Conservation (phyloP, 2,888 invertebrate genomes). For the Oligia fasciuncula region DNA sequence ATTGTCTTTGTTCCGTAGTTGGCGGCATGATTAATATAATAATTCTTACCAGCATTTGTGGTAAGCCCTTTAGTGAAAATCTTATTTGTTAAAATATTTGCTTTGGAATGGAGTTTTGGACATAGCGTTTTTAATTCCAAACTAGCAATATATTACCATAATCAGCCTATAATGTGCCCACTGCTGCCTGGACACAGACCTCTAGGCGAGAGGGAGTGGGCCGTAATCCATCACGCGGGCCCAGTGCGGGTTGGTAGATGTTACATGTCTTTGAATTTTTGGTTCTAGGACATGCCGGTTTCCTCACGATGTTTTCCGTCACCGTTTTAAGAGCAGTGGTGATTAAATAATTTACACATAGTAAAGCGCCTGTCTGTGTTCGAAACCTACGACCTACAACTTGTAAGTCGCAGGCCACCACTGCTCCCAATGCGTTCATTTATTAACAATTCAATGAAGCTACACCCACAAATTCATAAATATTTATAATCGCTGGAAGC, state of each 20-base stretch:
- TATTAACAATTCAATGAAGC: neutral
- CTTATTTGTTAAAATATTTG: slow-evolving; percentile 7
- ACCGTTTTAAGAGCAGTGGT: neutral
- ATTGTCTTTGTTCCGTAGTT: slow-evolving; percentile 56
- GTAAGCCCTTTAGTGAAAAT: slow-evolving; percentile 27
- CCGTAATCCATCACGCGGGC: neutral
- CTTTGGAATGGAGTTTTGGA: neutral
- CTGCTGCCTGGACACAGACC: neutral
- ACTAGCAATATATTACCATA: neutral
- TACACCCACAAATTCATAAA: neutral
- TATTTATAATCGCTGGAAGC: neutral
- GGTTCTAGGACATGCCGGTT: neutral
- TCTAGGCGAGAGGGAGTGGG: neutral
- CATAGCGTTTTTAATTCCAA: neutral
- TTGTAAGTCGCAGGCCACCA: neutral
- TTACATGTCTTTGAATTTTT: neutral
- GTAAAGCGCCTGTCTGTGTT: neutral
- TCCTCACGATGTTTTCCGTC: neutral
- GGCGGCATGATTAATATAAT: slow-evolving; percentile 57
- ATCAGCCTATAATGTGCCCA: neutral
- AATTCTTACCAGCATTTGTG: slow-evolving; percentile 47
- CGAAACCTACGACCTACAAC: neutral
- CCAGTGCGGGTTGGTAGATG: neutral
- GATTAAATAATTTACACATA: neutral
- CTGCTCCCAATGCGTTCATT: neutral